Evolutionary conservation across 2,888 invertebrate species (phyloP).

Genomic region (Dinocampus coccinellae): DNA sequence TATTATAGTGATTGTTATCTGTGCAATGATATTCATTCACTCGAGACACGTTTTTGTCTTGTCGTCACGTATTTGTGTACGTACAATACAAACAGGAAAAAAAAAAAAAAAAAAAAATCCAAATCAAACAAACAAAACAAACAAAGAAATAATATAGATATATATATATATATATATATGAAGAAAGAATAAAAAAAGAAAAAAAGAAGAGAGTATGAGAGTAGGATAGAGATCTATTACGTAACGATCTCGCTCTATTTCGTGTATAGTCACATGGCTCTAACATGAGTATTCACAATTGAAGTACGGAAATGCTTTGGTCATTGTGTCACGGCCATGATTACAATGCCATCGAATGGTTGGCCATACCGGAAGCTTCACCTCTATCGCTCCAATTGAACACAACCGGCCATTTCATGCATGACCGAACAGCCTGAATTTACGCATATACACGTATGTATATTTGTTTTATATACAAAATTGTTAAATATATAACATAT

Average conservation of each 20-base stretch:
- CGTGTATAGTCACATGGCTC: neutral
- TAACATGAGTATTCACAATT: neutral
- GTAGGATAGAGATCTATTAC: neutral
- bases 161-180: too few relatives aligned
- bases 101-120: too few relatives aligned
- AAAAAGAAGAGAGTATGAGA: too few relatives aligned
- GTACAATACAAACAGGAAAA: too few relatives aligned
- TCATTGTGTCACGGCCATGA: slow-evolving; percentile 31
- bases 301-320: slow-evolving; percentile 22
- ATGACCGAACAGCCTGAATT: slow-evolving; percentile 15
- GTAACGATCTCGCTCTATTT: neutral
- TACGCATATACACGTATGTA: neutral
- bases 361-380: slow-evolving; percentile 33
- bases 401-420: slow-evolving; percentile 29
- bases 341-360: slow-evolving; percentile 30
- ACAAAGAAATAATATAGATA: too few relatives aligned
- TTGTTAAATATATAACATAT: neutral
- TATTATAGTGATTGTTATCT: slow-evolving; percentile 12
- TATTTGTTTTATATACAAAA: neutral
- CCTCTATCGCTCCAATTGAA: slow-evolving; percentile 27
- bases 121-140: too few relatives aligned
- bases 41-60: slow-evolving; percentile 22
- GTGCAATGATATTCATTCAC: slow-evolving; percentile 22
- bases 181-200: too few relatives aligned
- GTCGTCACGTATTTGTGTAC: slow-evolving; percentile 1